phyloP scores from a whole-genome alignment of 1,140 invertebrate genomes.

The Drosophila willistoni region DNA sequence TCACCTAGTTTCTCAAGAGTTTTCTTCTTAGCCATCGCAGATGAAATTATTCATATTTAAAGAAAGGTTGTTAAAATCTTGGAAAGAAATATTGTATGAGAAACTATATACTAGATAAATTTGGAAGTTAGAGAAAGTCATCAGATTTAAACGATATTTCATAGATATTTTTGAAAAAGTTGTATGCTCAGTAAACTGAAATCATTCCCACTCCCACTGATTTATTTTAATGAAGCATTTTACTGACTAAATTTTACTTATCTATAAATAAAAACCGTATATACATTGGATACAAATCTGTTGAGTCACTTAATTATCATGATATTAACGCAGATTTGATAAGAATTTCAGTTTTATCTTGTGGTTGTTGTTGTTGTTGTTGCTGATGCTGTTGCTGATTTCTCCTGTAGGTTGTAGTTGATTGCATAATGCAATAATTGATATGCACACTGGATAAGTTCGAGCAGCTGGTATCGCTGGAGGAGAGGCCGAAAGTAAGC shows the following conservation, averaged over 20 bases:
- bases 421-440: constrained; percentile 62
- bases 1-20: too few species aligned
- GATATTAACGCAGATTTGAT: constrained; percentile 20
- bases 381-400: constrained; percentile 14
- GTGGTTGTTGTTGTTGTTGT: constrained; percentile 7
- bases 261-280: constrained; percentile 44
- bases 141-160: too few species aligned
- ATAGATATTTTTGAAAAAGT: too few species aligned
- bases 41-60: too few species aligned
- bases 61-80: too few species aligned
- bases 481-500: constrained; percentile 31
- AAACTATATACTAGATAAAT: too few species aligned
- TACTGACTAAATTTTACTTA: constrained; percentile 25
- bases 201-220: constrained; percentile 27
- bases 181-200: not conserved
- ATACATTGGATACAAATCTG: constrained; percentile 32
- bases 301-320: constrained; percentile 67
- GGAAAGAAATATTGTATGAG: too few species aligned
- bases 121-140: too few species aligned
- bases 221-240: constrained; percentile 27
- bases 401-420: constrained; percentile 21
- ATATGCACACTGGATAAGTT: constrained; percentile 65
- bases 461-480: constrained; percentile 7
- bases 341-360: not conserved
- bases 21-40: too few species aligned